These are phyloP conservation scores for Temnothorax nylanderi DNA, from an alignment of 1,140 invertebrate species.

Conservation along the genomic window DNA sequence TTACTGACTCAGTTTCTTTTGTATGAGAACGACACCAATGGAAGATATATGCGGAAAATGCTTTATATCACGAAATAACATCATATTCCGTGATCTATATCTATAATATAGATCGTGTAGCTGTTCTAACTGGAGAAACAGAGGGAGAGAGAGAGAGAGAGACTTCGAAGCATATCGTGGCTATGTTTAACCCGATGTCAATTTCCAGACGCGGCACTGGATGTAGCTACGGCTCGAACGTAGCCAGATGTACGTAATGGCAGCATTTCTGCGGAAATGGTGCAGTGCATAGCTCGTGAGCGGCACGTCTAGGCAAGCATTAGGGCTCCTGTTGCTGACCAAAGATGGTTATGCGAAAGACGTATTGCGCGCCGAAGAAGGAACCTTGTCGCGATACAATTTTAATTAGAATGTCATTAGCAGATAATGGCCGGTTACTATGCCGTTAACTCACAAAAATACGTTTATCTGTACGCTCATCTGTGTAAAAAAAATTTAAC, in stretches of 20 bases:
- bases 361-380: slow-evolving; percentile 41
- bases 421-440: background rate
- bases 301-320: slow-evolving; percentile 52
- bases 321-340: slow-evolving; percentile 51
- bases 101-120: slow-evolving; percentile 5
- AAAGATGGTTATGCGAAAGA: slow-evolving; percentile 57
- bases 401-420: slow-evolving; percentile 55
- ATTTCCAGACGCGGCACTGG: slow-evolving; percentile 60
- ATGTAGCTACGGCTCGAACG: slow-evolving; percentile 54
- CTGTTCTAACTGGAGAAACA: background rate
- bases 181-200: slow-evolving; percentile 62
- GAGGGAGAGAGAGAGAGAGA: slow-evolving; percentile 14
- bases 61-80: slow-evolving; percentile 16
- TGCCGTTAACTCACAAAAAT: background rate
- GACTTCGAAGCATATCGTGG: slow-evolving; percentile 46
- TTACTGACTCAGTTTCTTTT: background rate
- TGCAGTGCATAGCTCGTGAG: slow-evolving; percentile 50
- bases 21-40: background rate
- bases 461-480: background rate
- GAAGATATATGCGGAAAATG: slow-evolving; percentile 13
- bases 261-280: slow-evolving; percentile 59
- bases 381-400: slow-evolving; percentile 20
- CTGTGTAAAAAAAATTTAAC: background rate
- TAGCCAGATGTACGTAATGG: slow-evolving; percentile 64
- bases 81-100: slow-evolving; percentile 21